Evolutionary conservation across 2,888 invertebrate genomes (phyloP), one percentile per base, ranked within the genome.

Genomic region (Morpho deidamia): DNA sequence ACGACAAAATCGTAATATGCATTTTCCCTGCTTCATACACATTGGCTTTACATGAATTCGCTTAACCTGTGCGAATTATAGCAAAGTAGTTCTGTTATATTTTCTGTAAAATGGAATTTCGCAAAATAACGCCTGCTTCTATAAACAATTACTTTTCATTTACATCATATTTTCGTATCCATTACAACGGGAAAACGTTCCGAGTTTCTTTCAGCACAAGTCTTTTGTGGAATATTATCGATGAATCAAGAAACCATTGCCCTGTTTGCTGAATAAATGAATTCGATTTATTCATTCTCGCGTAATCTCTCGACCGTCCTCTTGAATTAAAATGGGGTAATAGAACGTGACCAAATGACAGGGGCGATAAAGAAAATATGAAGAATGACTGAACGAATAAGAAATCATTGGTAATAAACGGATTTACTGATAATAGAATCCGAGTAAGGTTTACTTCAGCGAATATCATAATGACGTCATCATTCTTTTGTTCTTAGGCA

Each of bases 201-300:
- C 39, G 45, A 38, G 43, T 45, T 55, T 48, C 44, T 58, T 53
- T 47, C 49, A 58, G 45, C 34, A 45, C 45, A 55, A 55, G 55
- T 55, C 58, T 43, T 55, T 55, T 58, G 50, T 46, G 49, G 52
- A 52, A 52, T 55, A 55, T 58, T 55, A 55, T 58, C 45, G 49
- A 11, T 39, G 39, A 52, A 42, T 43, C 38, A 50, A 50, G 46
- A 41, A 38, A 37, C 52, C 54, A 58, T 37, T 51, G 57, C 47
- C 35, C 53, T 58, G 54, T 55, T 52, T 50, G 52, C 33, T 37
- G 58, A 51, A 45, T 51, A 51, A 52, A 55, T 58, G 52, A 58
- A 49, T 52, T 48, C 54, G 51, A 51, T 58, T 50, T 52, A 49
- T 55, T 51, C 35, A 12, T 11, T 48, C 33, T 41, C 42, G n/a